Evolutionary conservation across 2,888 invertebrate genomes (phyloP).

Genomic region (Eubasilissa splendida): DNA sequence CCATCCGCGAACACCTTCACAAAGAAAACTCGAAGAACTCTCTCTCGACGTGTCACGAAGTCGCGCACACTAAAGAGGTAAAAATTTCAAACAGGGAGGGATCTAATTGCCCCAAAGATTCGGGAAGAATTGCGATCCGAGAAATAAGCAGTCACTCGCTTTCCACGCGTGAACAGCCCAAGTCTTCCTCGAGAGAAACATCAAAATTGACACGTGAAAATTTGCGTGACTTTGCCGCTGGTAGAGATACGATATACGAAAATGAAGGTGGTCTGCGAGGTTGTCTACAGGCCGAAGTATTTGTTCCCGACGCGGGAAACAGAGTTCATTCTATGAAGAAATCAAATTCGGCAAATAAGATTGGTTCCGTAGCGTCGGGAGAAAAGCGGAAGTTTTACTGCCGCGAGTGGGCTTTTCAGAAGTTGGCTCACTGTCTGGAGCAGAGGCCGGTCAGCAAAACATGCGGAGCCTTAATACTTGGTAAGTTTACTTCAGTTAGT

Average conservation of each 20-base stretch:
- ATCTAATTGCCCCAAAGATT: not conserved
- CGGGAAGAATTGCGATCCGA: conserved; percentile 6
- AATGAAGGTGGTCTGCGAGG: conserved; percentile 55
- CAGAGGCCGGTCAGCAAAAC: conserved; percentile 88
- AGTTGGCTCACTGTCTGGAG: conserved; percentile 92
- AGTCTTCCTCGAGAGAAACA: conserved; percentile 3
- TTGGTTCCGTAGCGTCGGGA: conserved; percentile 64
- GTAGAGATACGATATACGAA: conserved; percentile 55
- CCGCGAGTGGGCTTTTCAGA: conserved; percentile 96
- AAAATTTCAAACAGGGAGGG: conserved; percentile 18
- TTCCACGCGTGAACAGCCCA: conserved; percentile 12
- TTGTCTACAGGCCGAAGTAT: conserved; percentile 48
- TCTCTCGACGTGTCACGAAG: conserved; percentile 29
- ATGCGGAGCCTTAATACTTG: conserved; percentile 90
- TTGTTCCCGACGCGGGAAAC: conserved; percentile 53
- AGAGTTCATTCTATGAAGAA: conserved; percentile 65
- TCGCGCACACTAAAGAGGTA: not conserved
- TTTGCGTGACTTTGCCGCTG: conserved; percentile 49
- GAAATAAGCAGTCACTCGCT: conserved; percentile 43
- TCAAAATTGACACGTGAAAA: conserved; percentile 39
- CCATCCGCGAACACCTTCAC: conserved; percentile 37
- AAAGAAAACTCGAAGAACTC: conserved; percentile 44
- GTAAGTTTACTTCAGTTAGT: conserved; percentile 62
- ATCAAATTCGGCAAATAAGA: conserved; percentile 67
- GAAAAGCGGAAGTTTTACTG: conserved; percentile 88